A percentile compares a stretch with the other conserved stretches of the same genome.
phyloP scores from a whole-genome alignment of 2,113 vertebrate species.

The Perca flavescens region DNA sequence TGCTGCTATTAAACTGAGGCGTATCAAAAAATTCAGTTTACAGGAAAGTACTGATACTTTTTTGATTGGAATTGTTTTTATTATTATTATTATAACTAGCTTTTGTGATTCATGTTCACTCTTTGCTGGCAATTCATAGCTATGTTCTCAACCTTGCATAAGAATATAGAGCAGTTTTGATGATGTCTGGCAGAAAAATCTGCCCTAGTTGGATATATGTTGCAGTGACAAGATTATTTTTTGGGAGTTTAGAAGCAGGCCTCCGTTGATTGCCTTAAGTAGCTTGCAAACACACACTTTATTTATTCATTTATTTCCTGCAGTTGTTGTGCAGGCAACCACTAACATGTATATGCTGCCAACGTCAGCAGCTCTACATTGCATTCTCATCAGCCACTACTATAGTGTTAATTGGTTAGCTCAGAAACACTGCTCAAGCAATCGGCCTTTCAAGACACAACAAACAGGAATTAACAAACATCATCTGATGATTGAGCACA shows the following conservation, averaged over 20 bases:
- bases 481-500: constrained; percentile 6
- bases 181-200: too few relatives aligned
- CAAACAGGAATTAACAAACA: constrained; percentile 39
- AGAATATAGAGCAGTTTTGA: too few relatives aligned
- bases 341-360: not conserved
- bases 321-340: not conserved
- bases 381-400: constrained; percentile 11
- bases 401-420: constrained; percentile 14
- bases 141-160: too few relatives aligned
- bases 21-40: too few relatives aligned
- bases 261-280: constrained; percentile 12
- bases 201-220: not conserved
- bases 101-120: too few relatives aligned
- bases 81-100: too few relatives aligned
- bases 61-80: too few relatives aligned
- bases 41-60: too few relatives aligned
- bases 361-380: not conserved
- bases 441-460: constrained; percentile 19
- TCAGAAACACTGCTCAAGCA: constrained; percentile 21
- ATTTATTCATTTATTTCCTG: constrained; percentile 6
- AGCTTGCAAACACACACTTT: not conserved
- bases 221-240: constrained; percentile 6
- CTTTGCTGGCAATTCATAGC: too few relatives aligned
- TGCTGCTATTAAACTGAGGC: too few relatives aligned
- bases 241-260: not conserved